Evolutionary conservation across 1,140 invertebrate genomes (phyloP).

Genomic region (Lerema accius): DNA sequence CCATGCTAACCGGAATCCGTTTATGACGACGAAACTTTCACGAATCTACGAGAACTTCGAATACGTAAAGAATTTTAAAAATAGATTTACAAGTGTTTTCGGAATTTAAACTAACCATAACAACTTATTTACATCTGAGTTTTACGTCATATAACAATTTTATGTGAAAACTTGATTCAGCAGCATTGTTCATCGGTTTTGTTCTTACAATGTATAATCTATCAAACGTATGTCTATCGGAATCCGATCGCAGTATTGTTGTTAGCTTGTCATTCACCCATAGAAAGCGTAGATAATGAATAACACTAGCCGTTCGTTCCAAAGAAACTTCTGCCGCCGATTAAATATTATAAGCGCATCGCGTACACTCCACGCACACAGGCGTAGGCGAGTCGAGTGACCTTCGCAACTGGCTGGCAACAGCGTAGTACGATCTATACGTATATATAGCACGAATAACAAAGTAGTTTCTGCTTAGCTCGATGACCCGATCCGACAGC

Average conservation of each 20-base stretch:
- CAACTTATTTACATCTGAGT: too few species aligned
- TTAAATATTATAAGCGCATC: slow-evolving; percentile 3
- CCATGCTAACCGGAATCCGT: too few species aligned
- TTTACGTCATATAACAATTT: too few species aligned
- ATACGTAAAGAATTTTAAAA: too few species aligned
- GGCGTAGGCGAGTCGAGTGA: slow-evolving; percentile 48
- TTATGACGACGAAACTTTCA: too few species aligned
- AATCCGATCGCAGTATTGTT: slow-evolving; percentile 17
- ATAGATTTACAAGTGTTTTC: too few species aligned
- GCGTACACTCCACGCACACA: slow-evolving; percentile 21
- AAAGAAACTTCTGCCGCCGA: slow-evolving; percentile 11
- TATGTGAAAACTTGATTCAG: too few species aligned
- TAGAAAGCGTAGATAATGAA: slow-evolving; percentile 31
- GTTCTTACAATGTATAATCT: neutral
- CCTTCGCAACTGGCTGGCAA: slow-evolving; percentile 65
- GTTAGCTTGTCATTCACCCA: slow-evolving; percentile 22
- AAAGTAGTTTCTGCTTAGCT: slow-evolving; percentile 55
- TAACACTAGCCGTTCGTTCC: slow-evolving; percentile 9
- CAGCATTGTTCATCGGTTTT: neutral
- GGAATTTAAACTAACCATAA: too few species aligned
- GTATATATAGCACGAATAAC: slow-evolving; percentile 45
- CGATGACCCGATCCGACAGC: slow-evolving; percentile 61
- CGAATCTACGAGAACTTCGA: too few species aligned
- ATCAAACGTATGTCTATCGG: slow-evolving; percentile 10
- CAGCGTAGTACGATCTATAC: slow-evolving; percentile 48